Evolutionary conservation across 2,888 invertebrate genomes (phyloP), one percentile per base, ranked within the genome.

Genomic region (Microctonus brassicae): DNA sequence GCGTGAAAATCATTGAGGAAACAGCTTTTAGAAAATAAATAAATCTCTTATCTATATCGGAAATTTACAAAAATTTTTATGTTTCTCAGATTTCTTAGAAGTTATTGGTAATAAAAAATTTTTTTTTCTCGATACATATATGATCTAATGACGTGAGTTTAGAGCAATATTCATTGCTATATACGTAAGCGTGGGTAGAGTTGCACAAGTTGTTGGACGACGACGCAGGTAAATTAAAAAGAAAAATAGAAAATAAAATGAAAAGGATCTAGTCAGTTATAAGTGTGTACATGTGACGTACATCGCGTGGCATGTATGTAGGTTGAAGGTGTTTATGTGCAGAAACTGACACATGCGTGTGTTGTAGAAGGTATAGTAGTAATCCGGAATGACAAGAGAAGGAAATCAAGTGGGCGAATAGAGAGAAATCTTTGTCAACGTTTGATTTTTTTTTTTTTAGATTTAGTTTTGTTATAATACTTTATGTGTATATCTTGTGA

Each of bases 321-420:
- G 83, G 83, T 71, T 78, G 79, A 75, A 73, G 77, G 73, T 72
- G 66, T 73, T 71, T 34, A 65, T 70, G 60, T 42, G 58, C 58
- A 57, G 63, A 55, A 17, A 47, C 17, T 47, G 47, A 55, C 61
- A 64, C 39, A 53, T 63, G 29, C 60, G 53, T 68, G 72, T 77
- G 71, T 82, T 83, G 81, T 82, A 83, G 79, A 84, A 80, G 84
- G 82, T n/a, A n/a, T n/a, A n/a, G n/a, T 74, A 82, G 82, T 79
- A 77, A 73, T 74, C 73, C 75, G 77, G 75, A 73, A 72, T 69
- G 52, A 60, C 64, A 75, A 62, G 69, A 65, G 72, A 58, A 47
- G 71, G 68, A 74, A 72, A 73, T 69, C 70, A 77, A 73, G 83
- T 83, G 80, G 83, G 84, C 80, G 83, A 80, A 61, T 29, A 58